Evolutionary conservation across 2,113 vertebrate genomes (phyloP).

Genomic region (Oncorhynchus gorbuscha): DNA sequence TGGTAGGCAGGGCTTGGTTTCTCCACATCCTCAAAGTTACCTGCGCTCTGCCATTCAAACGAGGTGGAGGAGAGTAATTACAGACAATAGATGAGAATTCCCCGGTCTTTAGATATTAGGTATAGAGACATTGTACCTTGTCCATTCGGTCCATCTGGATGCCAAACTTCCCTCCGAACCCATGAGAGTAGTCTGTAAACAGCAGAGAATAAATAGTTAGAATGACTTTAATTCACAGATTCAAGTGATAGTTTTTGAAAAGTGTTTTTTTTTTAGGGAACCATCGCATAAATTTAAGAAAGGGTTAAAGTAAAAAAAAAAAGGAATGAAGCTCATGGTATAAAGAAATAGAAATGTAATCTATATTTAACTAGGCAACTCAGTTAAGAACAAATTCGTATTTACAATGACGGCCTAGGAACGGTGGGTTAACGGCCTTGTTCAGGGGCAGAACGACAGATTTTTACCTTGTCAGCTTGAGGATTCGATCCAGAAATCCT

Average conservation of each 20-base stretch:
- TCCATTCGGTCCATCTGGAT: conserved; percentile 97
- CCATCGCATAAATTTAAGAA: too few relatives aligned
- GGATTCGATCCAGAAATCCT: too few relatives aligned
- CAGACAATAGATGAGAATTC: background rate
- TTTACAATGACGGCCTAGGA: too few relatives aligned
- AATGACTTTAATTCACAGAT: background rate
- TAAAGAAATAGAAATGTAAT: background rate
- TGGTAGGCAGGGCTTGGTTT: conserved; percentile 82
- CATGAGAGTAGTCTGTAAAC: conserved; percentile 87
- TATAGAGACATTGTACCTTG: conserved; percentile 75
- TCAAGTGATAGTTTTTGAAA: background rate
- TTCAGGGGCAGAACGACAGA: too few relatives aligned
- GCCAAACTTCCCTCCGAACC: conserved; percentile 94
- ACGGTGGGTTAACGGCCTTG: too few relatives aligned
- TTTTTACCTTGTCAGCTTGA: too few relatives aligned
- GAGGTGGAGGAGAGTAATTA: background rate
- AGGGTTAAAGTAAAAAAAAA: background rate
- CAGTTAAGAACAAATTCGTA: too few relatives aligned
- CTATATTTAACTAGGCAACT: too few relatives aligned
- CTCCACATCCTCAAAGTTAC: conserved; percentile 87
- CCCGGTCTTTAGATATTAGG: background rate
- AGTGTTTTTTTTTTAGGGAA: too few relatives aligned
- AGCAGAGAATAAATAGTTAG: background rate
- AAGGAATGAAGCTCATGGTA: background rate
- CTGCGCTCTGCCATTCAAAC: conserved; percentile 77